Conservation (phyloP, 2,888 invertebrate genomes). For the Caenorhabditis sp. region DNA sequence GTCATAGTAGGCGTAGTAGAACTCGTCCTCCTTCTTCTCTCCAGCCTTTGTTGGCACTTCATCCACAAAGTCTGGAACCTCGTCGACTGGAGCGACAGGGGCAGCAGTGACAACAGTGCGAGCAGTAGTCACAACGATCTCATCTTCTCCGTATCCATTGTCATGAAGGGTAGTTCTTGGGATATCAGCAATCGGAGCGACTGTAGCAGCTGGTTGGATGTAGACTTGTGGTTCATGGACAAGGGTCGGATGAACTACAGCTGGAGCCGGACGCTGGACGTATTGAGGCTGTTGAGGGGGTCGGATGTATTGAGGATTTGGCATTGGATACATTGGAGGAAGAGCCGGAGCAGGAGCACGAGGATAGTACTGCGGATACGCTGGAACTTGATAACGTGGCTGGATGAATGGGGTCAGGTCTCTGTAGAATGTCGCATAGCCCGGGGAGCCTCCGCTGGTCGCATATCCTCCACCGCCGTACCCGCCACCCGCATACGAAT, state of each 20-base stretch:
- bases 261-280: constrained; percentile 23
- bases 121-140: constrained; percentile 24
- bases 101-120: constrained; percentile 12
- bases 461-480: constrained; percentile 44
- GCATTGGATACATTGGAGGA: constrained; percentile 54
- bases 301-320: constrained; percentile 54
- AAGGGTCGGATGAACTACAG: constrained; percentile 15
- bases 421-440: constrained; percentile 56
- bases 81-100: constrained; percentile 28
- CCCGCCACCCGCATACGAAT: constrained; percentile 37
- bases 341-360: constrained; percentile 47
- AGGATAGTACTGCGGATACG: constrained; percentile 45
- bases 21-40: constrained; percentile 54
- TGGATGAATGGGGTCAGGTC: constrained; percentile 65
- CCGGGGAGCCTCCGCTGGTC: constrained; percentile 17
- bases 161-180: constrained; percentile 41
- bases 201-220: constrained; percentile 42
- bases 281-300: constrained; percentile 42
- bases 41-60: constrained; percentile 25
- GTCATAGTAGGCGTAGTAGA: constrained; percentile 63
- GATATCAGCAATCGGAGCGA: constrained; percentile 39
- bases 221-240: constrained; percentile 37
- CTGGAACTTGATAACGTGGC: constrained; percentile 35
- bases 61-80: constrained; percentile 47
- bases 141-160: constrained; percentile 51